phyloP scores from a whole-genome alignment of 1,140 invertebrate species.

The Philaenus spumarius region DNA sequence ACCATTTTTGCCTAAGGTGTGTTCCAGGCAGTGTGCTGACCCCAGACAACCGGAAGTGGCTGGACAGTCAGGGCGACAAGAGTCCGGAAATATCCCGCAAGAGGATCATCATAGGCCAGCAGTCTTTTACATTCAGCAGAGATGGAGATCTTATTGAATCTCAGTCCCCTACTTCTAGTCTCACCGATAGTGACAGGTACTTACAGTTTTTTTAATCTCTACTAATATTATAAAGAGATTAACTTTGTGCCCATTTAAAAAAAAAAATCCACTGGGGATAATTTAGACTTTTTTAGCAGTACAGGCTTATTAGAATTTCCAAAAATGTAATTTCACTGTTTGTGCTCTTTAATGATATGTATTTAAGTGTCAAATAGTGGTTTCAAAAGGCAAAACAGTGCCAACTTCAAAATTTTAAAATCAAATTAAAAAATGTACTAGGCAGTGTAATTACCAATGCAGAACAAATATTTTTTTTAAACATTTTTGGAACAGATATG shows the following conservation, averaged over 20 bases:
- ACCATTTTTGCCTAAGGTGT: conserved; percentile 24
- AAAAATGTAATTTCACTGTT: no score
- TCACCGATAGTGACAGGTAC: conserved; percentile 25
- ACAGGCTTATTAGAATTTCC: no score
- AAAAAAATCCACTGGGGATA: neutral
- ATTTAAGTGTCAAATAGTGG: no score
- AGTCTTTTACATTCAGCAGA: conserved; percentile 45
- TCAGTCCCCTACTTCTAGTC: conserved; percentile 23
- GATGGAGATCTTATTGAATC: conserved; percentile 47
- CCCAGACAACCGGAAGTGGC: conserved; percentile 47
- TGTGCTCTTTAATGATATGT: no score
- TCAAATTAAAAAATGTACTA: no score
- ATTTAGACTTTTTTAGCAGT: neutral
- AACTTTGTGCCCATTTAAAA: neutral
- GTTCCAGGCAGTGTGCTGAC: conserved; percentile 40
- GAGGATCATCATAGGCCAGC: conserved; percentile 41
- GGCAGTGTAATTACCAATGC: no score
- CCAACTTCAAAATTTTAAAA: no score
- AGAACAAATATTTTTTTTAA: no score
- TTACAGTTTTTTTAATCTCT: neutral
- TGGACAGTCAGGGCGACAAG: conserved; percentile 42
- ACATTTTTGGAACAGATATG: no score
- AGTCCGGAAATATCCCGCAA: conserved; percentile 29
- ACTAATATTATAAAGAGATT: neutral
- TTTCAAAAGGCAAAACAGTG: no score